A percentile compares a stretch with the other conserved stretches of the same genome.
phyloP scores from a whole-genome alignment of 2,113 vertebrate genomes.

The Thamnophis sirtalis region DNA sequence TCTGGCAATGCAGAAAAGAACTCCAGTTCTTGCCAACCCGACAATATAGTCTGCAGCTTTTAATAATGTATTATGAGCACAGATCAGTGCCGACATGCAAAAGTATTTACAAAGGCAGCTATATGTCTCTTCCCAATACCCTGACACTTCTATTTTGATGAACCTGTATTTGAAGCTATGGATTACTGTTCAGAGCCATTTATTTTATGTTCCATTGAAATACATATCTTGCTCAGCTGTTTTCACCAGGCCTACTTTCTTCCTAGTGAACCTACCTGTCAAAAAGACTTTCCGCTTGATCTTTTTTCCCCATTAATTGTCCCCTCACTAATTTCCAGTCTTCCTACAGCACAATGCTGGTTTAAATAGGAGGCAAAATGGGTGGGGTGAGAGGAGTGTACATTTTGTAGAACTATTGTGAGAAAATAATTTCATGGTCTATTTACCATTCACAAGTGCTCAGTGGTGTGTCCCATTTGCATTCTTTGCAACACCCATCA shows the following conservation, averaged over 20 bases:
- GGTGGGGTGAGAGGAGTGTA: not conserved
- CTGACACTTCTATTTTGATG: not conserved
- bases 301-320: not conserved
- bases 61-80: not conserved
- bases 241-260: not conserved
- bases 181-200: not conserved
- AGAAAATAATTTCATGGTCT: conserved; percentile 16
- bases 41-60: not conserved
- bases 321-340: not conserved
- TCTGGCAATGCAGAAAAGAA: not conserved
- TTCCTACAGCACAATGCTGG: not conserved
- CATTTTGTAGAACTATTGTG: not conserved
- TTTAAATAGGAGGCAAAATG: not conserved
- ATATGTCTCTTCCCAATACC: not conserved
- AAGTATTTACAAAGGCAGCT: too few species aligned
- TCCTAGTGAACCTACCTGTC: too few species aligned
- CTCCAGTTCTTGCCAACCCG: not conserved
- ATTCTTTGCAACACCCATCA: not conserved
- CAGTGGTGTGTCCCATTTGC: conserved; percentile 11
- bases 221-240: not conserved
- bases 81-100: too few species aligned
- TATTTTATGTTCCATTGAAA: not conserved
- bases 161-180: not conserved
- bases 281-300: not conserved
- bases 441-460: conserved; percentile 9